Conservation (phyloP, 2,113 vertebrate genomes). For the Leuciscus idus region DNA sequence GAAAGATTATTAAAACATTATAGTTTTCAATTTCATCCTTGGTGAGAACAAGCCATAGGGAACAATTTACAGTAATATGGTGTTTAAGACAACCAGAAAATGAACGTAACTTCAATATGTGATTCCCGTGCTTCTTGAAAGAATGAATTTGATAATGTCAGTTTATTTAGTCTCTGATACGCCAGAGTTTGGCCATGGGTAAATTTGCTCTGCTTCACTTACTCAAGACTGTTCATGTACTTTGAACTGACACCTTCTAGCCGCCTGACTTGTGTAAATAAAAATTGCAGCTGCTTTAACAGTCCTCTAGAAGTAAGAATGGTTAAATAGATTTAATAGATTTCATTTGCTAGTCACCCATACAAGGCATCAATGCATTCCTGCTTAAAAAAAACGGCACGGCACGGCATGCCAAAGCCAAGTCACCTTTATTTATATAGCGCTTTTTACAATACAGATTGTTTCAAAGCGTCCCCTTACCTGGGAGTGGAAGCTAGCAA, state of each 20-base stretch:
- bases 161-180: background rate
- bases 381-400: background rate
- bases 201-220: slow-evolving; percentile 30
- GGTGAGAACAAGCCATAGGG: background rate
- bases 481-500: slow-evolving; percentile 97
- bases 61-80: background rate
- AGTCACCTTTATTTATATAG: no score
- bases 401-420: background rate
- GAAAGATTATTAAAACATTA: background rate
- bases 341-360: background rate
- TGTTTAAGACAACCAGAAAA: background rate
- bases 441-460: no score
- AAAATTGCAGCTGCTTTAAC: background rate
- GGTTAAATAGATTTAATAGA: background rate
- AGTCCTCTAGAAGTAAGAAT: background rate
- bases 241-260: slow-evolving; percentile 42
- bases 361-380: slow-evolving; percentile 11
- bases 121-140: background rate
- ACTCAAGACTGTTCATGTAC: slow-evolving; percentile 29
- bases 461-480: slow-evolving; percentile 69
- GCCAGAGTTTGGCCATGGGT: background rate
- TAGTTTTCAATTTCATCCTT: background rate
- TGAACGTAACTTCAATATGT: background rate
- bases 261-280: slow-evolving; percentile 29
- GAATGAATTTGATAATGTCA: background rate